phyloP scores from a whole-genome alignment of 2,888 invertebrate species.

The Eupeodes latifasciatus region DNA sequence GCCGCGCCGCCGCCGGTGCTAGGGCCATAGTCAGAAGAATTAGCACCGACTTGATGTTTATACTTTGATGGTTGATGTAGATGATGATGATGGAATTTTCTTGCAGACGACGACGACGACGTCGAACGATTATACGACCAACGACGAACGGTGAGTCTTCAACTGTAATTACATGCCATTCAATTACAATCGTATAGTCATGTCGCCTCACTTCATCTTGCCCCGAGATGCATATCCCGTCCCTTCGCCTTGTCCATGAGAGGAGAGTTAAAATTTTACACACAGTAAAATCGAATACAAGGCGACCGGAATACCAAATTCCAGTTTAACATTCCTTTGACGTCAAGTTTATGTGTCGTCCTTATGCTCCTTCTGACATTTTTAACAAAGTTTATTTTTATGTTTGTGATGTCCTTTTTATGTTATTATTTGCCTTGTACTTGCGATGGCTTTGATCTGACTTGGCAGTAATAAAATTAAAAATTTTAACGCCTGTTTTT shows the following conservation, averaged over 20 bases:
- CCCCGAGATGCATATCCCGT: no score
- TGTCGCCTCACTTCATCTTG: no score
- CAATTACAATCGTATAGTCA: slow-evolving; percentile 54
- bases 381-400: slow-evolving; percentile 38
- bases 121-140: not conserved
- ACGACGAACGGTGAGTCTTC: slow-evolving; percentile 1
- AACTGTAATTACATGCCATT: slow-evolving; percentile 71
- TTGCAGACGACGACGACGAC: slow-evolving; percentile 11
- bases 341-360: slow-evolving; percentile 51
- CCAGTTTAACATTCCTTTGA: slow-evolving; percentile 59
- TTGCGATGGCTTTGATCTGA: slow-evolving; percentile 1
- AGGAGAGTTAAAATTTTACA: slow-evolving; percentile 23
- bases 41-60: slow-evolving; percentile 58
- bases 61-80: no score
- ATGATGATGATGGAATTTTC: slow-evolving; percentile 31
- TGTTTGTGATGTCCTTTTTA: slow-evolving; percentile 22
- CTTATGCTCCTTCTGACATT: slow-evolving; percentile 36
- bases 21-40: slow-evolving; percentile 40
- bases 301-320: slow-evolving; percentile 26
- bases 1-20: no score
- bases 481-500: slow-evolving; percentile 69
- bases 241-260: not conserved
- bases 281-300: not conserved
- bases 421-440: not conserved
- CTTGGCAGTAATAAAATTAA: slow-evolving; percentile 68